These are phyloP conservation scores for Solen grandis DNA, from an alignment of 1,140 invertebrate genomes.

Conservation along the genomic window DNA sequence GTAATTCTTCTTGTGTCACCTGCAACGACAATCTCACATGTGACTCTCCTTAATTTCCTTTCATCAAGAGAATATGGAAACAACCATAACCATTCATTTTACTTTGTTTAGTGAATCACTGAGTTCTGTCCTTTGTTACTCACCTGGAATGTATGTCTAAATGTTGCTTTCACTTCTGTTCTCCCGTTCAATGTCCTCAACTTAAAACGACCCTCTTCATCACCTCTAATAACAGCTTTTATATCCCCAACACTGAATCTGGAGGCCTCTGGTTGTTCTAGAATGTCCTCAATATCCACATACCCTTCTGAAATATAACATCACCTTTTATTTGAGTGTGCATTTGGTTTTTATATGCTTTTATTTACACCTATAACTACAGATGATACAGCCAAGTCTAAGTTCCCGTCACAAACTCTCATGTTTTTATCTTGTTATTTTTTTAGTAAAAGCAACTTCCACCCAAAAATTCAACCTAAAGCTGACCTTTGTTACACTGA, in stretches of 20 bases:
- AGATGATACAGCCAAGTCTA: neutral
- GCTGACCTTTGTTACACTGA: no score
- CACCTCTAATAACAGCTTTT: constrained; percentile 14
- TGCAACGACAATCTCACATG: no score
- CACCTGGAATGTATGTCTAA: constrained; percentile 29
- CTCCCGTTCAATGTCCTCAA: neutral
- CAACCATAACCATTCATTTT: no score
- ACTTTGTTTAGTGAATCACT: no score
- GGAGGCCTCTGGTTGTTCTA: constrained; percentile 2
- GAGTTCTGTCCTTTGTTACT: no score
- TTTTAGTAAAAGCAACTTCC: no score
- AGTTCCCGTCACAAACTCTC: neutral
- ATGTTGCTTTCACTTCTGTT: constrained; percentile 33
- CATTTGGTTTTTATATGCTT: neutral
- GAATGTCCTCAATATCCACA: constrained; percentile 28
- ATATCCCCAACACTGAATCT: constrained; percentile 12
- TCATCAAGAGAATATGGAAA: no score
- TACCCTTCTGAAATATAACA: constrained; percentile 27
- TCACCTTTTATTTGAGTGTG: no score
- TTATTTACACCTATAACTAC: neutral
- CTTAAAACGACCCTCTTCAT: constrained; percentile 25
- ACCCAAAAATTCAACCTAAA: no score
- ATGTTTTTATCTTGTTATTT: neutral
- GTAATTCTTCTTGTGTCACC: no score
- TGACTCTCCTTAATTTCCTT: no score